phyloP scores from a whole-genome alignment of 2,888 invertebrate species.

The Abscondita cerata region DNA sequence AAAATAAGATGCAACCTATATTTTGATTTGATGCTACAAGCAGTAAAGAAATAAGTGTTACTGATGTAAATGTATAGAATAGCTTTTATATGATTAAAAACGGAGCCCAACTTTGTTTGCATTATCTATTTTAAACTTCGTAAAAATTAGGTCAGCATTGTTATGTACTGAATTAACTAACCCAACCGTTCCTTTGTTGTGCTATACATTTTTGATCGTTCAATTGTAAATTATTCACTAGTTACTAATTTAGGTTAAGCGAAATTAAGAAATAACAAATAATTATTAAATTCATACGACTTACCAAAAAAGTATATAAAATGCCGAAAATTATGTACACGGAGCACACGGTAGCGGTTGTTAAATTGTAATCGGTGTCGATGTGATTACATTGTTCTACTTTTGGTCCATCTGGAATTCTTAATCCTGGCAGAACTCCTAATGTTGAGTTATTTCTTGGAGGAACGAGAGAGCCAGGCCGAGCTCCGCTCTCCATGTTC shows the following conservation, averaged over 20 bases:
- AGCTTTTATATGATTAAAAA: no score
- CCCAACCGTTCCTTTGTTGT: neutral
- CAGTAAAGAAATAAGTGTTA: no score
- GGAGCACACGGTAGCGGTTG: slow-evolving; percentile 70
- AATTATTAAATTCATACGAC: slow-evolving; percentile 49
- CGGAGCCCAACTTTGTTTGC: no score
- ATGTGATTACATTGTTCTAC: slow-evolving; percentile 64
- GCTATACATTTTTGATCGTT: slow-evolving; percentile 24
- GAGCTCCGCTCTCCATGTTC: slow-evolving; percentile 61
- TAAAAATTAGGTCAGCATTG: neutral
- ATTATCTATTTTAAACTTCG: no score
- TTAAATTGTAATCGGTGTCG: slow-evolving; percentile 70
- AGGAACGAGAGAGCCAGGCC: slow-evolving; percentile 65
- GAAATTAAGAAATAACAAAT: slow-evolving; percentile 1
- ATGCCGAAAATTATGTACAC: slow-evolving; percentile 82
- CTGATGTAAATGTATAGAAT: no score
- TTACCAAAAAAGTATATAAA: slow-evolving; percentile 84
- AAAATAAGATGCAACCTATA: no score
- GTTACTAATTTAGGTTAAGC: slow-evolving; percentile 22
- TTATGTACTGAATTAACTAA: neutral
- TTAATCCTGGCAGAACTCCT: slow-evolving; percentile 48
- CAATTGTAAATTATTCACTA: slow-evolving; percentile 21
- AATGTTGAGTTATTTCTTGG: slow-evolving; percentile 60
- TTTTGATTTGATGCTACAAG: no score
- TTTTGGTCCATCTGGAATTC: slow-evolving; percentile 53